A percentile compares a stretch with the other conserved stretches of the same genome.
These are phyloP conservation scores for Cydia fagiglandana DNA, from an alignment of 1,140 invertebrate species.

Conservation along the genomic window DNA sequence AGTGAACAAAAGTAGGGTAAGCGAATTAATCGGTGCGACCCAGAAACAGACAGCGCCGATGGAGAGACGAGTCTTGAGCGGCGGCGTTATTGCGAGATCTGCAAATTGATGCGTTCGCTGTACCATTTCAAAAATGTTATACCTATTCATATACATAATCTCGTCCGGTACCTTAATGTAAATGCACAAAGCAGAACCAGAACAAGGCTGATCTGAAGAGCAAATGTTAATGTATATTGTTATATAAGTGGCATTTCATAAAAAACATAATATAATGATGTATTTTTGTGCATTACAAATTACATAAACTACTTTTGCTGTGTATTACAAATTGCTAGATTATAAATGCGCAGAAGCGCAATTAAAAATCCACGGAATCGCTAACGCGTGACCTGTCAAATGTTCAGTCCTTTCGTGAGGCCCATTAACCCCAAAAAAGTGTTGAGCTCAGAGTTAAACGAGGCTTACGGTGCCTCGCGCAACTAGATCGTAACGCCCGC, in stretches of 20 bases:
- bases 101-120: conserved; percentile 32
- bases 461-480: conserved; percentile 34
- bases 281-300: background rate
- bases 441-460: conserved; percentile 26
- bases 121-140: conserved; percentile 12
- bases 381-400: conserved; percentile 26
- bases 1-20: conserved; percentile 71
- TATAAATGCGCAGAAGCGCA: conserved; percentile 1
- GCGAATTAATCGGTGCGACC: conserved; percentile 75
- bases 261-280: background rate
- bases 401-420: conserved; percentile 30
- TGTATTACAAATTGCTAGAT: background rate
- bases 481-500: conserved; percentile 35
- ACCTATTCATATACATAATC: conserved; percentile 12
- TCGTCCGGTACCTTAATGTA: conserved; percentile 19
- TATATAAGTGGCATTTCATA: background rate
- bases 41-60: conserved; percentile 64
- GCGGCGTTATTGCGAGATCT: conserved; percentile 33
- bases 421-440: conserved; percentile 31
- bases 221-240: background rate
- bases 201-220: conserved; percentile 12
- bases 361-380: conserved; percentile 27
- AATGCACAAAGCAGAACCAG: conserved; percentile 25
- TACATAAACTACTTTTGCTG: background rate
- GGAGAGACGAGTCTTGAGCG: conserved; percentile 48